These are phyloP conservation scores for Chiloscyllium punctatum DNA, from an alignment of 2,797 vertebrate genomes.

Conservation along the genomic window DNA sequence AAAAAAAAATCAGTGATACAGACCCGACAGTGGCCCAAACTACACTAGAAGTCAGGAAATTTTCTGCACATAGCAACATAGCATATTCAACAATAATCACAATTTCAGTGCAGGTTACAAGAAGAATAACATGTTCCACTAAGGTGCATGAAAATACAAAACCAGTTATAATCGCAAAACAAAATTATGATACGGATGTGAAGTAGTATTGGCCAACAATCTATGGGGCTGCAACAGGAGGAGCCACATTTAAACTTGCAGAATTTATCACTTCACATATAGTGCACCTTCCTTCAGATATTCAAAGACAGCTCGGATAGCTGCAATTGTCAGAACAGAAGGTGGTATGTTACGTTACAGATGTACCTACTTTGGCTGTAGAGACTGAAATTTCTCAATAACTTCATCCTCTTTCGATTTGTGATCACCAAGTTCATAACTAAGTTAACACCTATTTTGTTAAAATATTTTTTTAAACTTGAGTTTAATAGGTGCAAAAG, in stretches of 20 bases:
- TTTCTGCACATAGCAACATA: no score
- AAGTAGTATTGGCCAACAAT: background rate
- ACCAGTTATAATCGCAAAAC: background rate
- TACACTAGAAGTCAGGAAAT: background rate
- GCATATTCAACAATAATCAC: background rate
- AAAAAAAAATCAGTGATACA: background rate
- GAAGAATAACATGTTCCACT: background rate
- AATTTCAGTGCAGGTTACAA: constrained; percentile 15
- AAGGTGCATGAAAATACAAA: constrained; percentile 30
- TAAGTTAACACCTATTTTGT: background rate
- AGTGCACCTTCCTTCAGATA: background rate
- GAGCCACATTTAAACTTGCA: background rate
- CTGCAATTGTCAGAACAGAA: background rate
- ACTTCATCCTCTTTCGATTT: background rate
- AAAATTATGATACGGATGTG: background rate
- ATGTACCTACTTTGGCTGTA: background rate
- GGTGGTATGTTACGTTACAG: background rate
- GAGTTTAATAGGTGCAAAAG: background rate
- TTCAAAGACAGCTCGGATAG: background rate
- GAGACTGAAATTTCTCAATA: background rate
- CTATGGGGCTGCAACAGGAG: no score
- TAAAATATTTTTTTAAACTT: background rate
- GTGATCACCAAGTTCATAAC: no score
- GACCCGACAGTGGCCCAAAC: background rate
- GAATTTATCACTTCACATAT: background rate